A percentile compares a stretch with the other conserved stretches of the same genome.
These are phyloP conservation scores for Polypterus senegalus DNA, from an alignment of 2,113 vertebrate species.

Conservation along the genomic window DNA sequence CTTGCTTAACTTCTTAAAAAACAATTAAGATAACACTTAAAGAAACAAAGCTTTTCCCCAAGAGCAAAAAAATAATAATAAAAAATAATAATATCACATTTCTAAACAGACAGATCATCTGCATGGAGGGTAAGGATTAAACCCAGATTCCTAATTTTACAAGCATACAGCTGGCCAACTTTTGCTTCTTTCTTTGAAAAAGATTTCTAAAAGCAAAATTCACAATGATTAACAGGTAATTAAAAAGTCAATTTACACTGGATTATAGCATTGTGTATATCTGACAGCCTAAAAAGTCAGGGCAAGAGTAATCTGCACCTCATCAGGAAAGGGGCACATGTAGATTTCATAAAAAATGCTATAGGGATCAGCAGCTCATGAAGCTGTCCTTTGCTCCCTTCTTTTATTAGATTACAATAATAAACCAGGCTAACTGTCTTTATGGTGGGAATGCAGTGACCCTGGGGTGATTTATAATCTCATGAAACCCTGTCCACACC, in stretches of 20 bases:
- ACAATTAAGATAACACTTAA: too few species aligned
- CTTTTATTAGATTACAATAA: constrained; percentile 81
- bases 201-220: not conserved
- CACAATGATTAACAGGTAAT: not conserved
- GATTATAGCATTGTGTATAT: not conserved
- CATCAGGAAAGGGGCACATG: constrained; percentile 63
- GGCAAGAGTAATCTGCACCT: constrained; percentile 55
- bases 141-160: too few species aligned
- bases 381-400: constrained; percentile 66
- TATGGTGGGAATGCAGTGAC: constrained; percentile 81
- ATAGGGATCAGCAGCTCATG: constrained; percentile 26
- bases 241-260: not conserved
- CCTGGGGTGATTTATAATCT: constrained; percentile 88
- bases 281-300: not conserved
- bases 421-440: constrained; percentile 56
- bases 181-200: not conserved
- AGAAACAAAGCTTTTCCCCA: too few species aligned
- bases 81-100: too few species aligned
- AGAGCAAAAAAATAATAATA: too few species aligned
- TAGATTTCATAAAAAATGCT: constrained; percentile 49
- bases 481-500: constrained; percentile 68
- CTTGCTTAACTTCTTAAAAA: too few species aligned
- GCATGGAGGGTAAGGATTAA: too few species aligned
- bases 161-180: too few species aligned
- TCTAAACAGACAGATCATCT: too few species aligned